Percentiles rank a stretch among this genome's conserved stretches.
Conservation (phyloP, 2,797 vertebrate genomes). For the Antennarius maculatus region DNA sequence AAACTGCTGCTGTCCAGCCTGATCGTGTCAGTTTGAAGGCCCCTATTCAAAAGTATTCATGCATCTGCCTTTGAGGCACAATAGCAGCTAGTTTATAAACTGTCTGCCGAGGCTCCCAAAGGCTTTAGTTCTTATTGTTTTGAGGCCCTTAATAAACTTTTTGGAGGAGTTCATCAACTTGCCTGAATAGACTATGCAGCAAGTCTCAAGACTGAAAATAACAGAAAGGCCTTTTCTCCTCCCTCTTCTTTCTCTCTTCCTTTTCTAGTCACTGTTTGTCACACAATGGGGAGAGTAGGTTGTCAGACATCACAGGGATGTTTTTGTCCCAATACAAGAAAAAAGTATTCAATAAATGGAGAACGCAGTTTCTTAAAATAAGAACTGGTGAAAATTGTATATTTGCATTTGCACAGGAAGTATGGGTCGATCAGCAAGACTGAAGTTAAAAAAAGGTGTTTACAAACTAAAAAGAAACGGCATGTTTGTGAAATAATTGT, state of each 20-base stretch:
- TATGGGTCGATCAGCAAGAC: conserved; percentile 36
- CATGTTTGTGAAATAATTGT: not conserved
- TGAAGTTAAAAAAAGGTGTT: conserved; percentile 39
- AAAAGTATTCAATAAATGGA: conserved; percentile 66
- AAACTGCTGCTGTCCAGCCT: conserved; percentile 95
- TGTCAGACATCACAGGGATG: conserved; percentile 86
- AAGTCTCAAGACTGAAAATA: conserved; percentile 91
- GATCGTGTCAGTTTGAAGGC: conserved; percentile 98
- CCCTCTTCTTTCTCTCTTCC: conserved; percentile 78
- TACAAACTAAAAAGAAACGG: not conserved
- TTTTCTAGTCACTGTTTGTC: conserved; percentile 77
- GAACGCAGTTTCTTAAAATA: conserved; percentile 73
- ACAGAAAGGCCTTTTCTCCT: conserved; percentile 88
- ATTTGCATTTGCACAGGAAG: conserved; percentile 51
- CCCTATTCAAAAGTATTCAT: conserved; percentile 96
- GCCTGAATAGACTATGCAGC: conserved; percentile 94
- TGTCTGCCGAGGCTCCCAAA: conserved; percentile 90
- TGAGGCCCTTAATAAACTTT: conserved; percentile 99
- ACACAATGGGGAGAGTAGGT: conserved; percentile 86
- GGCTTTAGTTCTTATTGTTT: conserved; percentile 94
- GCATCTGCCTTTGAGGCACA: conserved; percentile 94
- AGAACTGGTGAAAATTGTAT: conserved; percentile 66
- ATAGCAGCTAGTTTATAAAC: conserved; percentile 96
- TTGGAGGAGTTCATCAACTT: conserved; percentile 99
- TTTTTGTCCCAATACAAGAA: conserved; percentile 73